phyloP scores from a whole-genome alignment of 2,113 vertebrate genomes.

The Pampusana beccarii region DNA sequence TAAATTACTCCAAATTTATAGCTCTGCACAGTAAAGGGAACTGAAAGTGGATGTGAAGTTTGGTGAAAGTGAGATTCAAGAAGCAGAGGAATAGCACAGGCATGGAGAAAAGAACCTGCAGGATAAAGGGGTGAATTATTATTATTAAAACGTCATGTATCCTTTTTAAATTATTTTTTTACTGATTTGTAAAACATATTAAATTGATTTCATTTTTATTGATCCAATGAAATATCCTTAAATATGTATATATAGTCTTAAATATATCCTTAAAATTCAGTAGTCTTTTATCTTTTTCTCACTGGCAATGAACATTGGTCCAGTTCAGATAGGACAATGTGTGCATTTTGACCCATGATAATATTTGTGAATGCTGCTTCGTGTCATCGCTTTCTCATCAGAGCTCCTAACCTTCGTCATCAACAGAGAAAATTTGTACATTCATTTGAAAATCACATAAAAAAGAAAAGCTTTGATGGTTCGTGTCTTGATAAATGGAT shows the following conservation, averaged over 20 bases:
- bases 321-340: not conserved
- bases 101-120: not conserved
- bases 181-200: not conserved
- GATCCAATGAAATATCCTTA: not conserved
- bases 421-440: not conserved
- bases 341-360: not conserved
- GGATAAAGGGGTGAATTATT: not conserved
- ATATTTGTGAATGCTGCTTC: not conserved
- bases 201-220: not conserved
- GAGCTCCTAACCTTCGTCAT: not conserved
- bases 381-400: not conserved
- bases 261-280: not conserved
- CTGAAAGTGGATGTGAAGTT: not conserved
- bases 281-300: not conserved
- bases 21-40: not conserved
- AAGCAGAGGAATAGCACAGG: not conserved
- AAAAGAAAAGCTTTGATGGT: accelerated
- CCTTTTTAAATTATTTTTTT: not conserved
- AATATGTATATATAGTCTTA: not conserved
- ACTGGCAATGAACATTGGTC: not conserved
- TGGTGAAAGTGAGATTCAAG: not conserved
- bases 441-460: not conserved
- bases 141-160: not conserved
- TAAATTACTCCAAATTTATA: not conserved
- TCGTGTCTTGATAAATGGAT: not conserved